Evolutionary conservation across 2,113 vertebrate species (phyloP).

Genomic region (Thymallus thymallus): DNA sequence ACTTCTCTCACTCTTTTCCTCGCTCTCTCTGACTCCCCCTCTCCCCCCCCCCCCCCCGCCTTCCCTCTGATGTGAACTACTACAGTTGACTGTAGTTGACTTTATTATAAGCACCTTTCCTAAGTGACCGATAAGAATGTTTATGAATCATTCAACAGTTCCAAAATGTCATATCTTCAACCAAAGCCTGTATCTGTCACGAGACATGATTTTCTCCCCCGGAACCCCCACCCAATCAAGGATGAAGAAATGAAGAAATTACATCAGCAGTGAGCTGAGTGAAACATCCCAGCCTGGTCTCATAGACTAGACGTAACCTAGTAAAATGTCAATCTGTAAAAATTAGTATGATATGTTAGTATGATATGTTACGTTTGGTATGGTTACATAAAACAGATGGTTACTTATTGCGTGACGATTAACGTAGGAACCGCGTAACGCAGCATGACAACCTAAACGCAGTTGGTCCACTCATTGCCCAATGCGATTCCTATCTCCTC

Average conservation of each 20-base stretch:
- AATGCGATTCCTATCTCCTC: too few species aligned
- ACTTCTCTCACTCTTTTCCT: constrained; percentile 36
- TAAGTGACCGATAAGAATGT: constrained; percentile 70
- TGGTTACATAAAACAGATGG: too few species aligned
- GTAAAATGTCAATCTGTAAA: too few species aligned
- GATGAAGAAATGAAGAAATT: neutral
- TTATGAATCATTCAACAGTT: constrained; percentile 66
- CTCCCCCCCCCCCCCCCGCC: neutral
- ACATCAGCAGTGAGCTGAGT: constrained; percentile 24
- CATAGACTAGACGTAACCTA: too few species aligned
- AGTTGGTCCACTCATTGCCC: too few species aligned
- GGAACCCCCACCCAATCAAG: too few species aligned
- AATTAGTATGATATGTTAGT: too few species aligned
- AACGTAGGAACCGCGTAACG: too few species aligned
- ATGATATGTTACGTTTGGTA: too few species aligned
- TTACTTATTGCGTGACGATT: too few species aligned
- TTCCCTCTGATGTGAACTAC: constrained; percentile 45
- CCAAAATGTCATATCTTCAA: constrained; percentile 71
- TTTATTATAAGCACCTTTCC: constrained; percentile 72
- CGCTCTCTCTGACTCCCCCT: constrained; percentile 60
- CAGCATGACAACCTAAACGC: too few species aligned
- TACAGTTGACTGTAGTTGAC: constrained; percentile 48
- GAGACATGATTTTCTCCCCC: constrained; percentile 58
- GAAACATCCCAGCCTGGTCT: neutral
- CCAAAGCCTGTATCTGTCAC: constrained; percentile 54